Evolutionary conservation across 37 sponge, comb jelly and placozoan genomes (phyloP).

Genomic region (Hormiphora californensis): DNA sequence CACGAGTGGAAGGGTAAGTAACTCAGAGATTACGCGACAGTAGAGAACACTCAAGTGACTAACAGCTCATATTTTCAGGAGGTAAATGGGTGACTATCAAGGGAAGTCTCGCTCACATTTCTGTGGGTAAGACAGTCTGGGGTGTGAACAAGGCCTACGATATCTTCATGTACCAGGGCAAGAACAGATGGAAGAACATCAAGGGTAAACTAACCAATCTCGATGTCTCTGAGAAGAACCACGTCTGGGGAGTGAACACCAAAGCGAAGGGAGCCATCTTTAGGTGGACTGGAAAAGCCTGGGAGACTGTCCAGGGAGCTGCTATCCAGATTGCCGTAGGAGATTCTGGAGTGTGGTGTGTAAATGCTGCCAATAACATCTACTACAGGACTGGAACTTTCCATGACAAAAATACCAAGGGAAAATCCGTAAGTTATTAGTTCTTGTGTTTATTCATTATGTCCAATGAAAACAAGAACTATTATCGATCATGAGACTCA

Average conservation of each 20-base stretch:
- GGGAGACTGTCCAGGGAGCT: not conserved
- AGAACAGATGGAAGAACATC: too few species aligned
- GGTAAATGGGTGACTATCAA: too few species aligned
- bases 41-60: too few species aligned
- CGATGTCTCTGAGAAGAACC: not conserved
- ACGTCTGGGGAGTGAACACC: slow-evolving; percentile 5
- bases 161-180: too few species aligned
- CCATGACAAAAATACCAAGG: not conserved
- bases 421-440: not conserved
- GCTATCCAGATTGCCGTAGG: not conserved
- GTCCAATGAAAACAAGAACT: not conserved
- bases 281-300: not conserved
- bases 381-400: slow-evolving; percentile 8
- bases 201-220: too few species aligned
- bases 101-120: too few species aligned
- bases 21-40: too few species aligned
- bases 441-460: not conserved
- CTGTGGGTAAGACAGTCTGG: too few species aligned
- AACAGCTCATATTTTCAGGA: too few species aligned
- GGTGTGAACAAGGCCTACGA: too few species aligned
- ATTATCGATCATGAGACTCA: not conserved
- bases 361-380: not conserved
- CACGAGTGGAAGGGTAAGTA: too few species aligned
- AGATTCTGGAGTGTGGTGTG: slow-evolving; percentile 1
- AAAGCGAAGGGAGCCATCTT: not conserved